These are phyloP conservation scores for Slavum lentiscoides DNA, from an alignment of 2,888 invertebrate species.

Conservation along the genomic window DNA sequence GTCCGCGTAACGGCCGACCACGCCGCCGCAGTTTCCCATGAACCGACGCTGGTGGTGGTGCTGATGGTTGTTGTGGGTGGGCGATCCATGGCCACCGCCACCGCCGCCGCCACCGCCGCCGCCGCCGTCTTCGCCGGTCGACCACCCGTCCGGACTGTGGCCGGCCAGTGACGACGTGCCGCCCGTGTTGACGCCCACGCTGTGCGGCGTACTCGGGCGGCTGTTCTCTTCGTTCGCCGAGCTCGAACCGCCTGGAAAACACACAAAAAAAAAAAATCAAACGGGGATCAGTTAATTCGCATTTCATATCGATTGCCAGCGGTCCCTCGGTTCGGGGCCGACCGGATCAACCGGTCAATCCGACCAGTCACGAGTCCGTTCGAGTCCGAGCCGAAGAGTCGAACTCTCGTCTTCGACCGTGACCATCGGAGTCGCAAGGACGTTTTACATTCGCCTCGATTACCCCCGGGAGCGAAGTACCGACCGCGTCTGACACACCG, in stretches of 20 bases:
- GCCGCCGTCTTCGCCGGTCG: constrained; percentile 64
- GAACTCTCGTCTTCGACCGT: too few species aligned
- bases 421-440: too few species aligned
- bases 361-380: too few species aligned
- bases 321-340: too few species aligned
- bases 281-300: neutral
- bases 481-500: too few species aligned
- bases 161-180: constrained; percentile 70
- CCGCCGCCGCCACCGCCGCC: constrained; percentile 67
- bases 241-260: constrained; percentile 54
- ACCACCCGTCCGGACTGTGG: constrained; percentile 60
- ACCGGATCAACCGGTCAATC: too few species aligned
- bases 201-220: constrained; percentile 57
- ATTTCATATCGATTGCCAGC: too few species aligned
- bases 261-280: constrained; percentile 53
- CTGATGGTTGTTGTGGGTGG: constrained; percentile 55
- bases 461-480: too few species aligned
- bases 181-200: constrained; percentile 64
- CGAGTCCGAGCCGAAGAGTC: too few species aligned
- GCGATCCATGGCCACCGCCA: constrained; percentile 59
- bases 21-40: constrained; percentile 66
- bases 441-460: too few species aligned
- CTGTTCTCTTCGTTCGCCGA: constrained; percentile 65
- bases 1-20: constrained; percentile 60
- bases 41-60: constrained; percentile 60